Evolutionary conservation across 92 coral and sea anemone genomes (phyloP).

Genomic region (Porites lobata): DNA sequence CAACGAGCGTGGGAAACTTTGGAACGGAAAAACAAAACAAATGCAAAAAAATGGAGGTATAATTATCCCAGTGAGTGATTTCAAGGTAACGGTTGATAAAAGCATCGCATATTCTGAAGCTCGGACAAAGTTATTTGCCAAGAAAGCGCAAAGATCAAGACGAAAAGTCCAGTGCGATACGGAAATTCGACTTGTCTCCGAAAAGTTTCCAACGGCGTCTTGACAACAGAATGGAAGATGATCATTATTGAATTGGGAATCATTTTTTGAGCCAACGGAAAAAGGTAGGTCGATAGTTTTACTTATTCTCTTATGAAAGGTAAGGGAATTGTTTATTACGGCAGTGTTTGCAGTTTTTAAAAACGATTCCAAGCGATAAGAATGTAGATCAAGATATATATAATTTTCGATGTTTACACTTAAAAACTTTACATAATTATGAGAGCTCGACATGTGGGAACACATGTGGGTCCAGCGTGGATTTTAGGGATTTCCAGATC

Average conservation of each 20-base stretch:
- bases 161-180: constrained; percentile 7
- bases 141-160: background rate
- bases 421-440: background rate
- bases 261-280: constrained; percentile 77
- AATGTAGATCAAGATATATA: too few species aligned
- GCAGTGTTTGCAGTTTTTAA: too few species aligned
- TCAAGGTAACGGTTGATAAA: background rate
- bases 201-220: constrained; percentile 22
- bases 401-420: background rate
- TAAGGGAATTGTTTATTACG: background rate
- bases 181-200: constrained; percentile 7
- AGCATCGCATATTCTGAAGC: background rate
- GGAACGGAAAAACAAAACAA: background rate
- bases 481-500: background rate
- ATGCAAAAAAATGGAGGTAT: background rate
- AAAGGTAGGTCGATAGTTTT: constrained; percentile 58
- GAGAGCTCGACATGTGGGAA: background rate
- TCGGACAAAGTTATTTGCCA: background rate
- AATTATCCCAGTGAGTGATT: background rate
- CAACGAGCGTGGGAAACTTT: constrained; percentile 9
- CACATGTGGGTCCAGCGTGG: background rate
- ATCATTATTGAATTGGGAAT: constrained; percentile 66
- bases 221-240: constrained; percentile 37
- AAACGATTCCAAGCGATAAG: too few species aligned
- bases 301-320: background rate